These are phyloP conservation scores for Drosophila algonquin DNA, from an alignment of 2,888 invertebrate genomes.

Conservation along the genomic window DNA sequence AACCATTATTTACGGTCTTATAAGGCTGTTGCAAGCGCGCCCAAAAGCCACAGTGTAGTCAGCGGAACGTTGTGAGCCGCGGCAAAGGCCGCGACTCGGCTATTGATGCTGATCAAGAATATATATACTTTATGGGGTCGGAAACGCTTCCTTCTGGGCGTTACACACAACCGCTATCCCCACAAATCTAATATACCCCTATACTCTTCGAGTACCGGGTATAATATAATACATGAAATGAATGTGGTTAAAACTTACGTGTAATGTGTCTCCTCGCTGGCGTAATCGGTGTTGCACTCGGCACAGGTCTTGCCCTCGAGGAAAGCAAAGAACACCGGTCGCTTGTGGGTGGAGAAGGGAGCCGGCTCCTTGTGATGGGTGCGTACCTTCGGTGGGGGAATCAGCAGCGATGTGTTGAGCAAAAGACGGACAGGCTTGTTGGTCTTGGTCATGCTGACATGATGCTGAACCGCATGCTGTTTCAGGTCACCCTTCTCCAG, in stretches of 20 bases:
- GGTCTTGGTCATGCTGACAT: slow-evolving; percentile 75
- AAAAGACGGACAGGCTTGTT: slow-evolving; percentile 72
- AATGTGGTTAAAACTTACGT: slow-evolving; percentile 86
- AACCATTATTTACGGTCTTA: slow-evolving; percentile 22
- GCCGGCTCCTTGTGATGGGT: slow-evolving; percentile 80
- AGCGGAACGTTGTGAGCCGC: no score
- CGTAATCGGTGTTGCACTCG: slow-evolving; percentile 90
- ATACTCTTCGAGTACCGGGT: no score
- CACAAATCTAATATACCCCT: no score
- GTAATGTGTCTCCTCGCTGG: slow-evolving; percentile 89
- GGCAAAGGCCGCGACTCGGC: no score
- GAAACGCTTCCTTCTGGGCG: no score
- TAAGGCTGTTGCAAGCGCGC: background rate
- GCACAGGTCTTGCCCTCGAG: slow-evolving; percentile 87
- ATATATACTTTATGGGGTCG: no score
- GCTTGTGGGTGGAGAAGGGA: slow-evolving; percentile 75
- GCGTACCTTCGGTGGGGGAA: slow-evolving; percentile 81
- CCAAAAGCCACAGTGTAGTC: background rate
- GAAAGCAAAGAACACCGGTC: slow-evolving; percentile 80
- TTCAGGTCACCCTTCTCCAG: slow-evolving; percentile 86
- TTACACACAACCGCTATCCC: no score
- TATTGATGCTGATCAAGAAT: no score
- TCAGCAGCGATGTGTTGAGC: slow-evolving; percentile 76
- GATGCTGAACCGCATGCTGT: slow-evolving; percentile 78
- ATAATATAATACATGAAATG: slow-evolving; percentile 5